A percentile compares a stretch with the other conserved stretches of the same genome.
Conservation (phyloP, 2,113 vertebrate genomes). For the Ahaetulla prasina region DNA sequence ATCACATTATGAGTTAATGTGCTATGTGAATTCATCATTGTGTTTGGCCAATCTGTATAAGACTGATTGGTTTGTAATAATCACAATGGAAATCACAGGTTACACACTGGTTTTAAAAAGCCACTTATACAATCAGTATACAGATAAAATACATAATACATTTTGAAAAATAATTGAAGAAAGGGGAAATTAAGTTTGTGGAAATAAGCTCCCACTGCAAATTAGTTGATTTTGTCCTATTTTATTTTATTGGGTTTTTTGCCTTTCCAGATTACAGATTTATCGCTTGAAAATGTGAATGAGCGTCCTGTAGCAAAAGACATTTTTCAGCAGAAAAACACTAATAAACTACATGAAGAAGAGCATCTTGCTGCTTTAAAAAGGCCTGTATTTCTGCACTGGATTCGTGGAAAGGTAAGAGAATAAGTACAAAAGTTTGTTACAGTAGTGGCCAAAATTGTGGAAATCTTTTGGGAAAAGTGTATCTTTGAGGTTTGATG, state of each 20-base stretch:
- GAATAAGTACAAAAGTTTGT: constrained; percentile 18
- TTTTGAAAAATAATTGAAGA: constrained; percentile 2
- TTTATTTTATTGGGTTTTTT: constrained; percentile 27
- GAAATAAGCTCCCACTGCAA: background rate
- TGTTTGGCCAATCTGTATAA: background rate
- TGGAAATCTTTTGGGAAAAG: too few species aligned
- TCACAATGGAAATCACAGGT: background rate
- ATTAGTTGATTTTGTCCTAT: background rate
- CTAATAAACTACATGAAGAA: constrained; percentile 75
- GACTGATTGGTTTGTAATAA: background rate
- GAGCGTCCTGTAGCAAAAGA: constrained; percentile 73
- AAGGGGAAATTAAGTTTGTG: background rate
- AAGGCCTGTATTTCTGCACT: constrained; percentile 82
- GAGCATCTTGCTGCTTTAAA: constrained; percentile 75
- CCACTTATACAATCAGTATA: background rate
- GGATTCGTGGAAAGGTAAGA: constrained; percentile 86
- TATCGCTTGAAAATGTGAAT: constrained; percentile 76
- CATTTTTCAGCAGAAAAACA: constrained; percentile 77
- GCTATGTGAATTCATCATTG: background rate
- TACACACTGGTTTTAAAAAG: constrained; percentile 15
- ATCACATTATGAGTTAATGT: background rate
- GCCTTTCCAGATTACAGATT: constrained; percentile 78
- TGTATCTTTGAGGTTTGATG: too few species aligned
- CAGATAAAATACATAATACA: background rate
- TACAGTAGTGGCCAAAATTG: too few species aligned